phyloP scores from a whole-genome alignment of 2,888 invertebrate species.

The Steinernema scapterisci region DNA sequence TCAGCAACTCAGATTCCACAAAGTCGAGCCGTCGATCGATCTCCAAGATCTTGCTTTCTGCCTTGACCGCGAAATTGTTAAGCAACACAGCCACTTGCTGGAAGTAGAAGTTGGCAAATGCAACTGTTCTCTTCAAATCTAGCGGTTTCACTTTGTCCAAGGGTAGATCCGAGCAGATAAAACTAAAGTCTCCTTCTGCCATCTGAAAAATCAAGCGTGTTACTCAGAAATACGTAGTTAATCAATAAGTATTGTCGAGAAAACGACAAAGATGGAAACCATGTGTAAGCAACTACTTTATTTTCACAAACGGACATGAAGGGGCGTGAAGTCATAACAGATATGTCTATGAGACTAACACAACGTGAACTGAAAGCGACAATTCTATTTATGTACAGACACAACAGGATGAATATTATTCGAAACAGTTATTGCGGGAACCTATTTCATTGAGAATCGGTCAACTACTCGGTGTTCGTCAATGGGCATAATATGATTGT shows the following conservation, averaged over 20 bases:
- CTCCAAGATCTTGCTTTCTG: conserved; percentile 35
- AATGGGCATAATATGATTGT: conserved; percentile 18
- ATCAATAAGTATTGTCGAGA: background rate
- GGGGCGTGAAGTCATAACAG: background rate
- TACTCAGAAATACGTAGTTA: background rate
- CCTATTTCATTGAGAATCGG: background rate
- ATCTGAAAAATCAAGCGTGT: background rate
- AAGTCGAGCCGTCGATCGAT: conserved; percentile 34
- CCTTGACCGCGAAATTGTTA: conserved; percentile 34
- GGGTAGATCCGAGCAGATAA: conserved; percentile 45
- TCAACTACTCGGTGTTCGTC: conserved; percentile 13
- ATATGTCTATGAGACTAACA: no score
- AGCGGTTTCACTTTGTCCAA: conserved; percentile 39
- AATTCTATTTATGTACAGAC: background rate
- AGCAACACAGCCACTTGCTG: conserved; percentile 38
- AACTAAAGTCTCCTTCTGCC: conserved; percentile 39
- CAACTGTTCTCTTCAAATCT: conserved; percentile 37
- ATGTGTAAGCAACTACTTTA: background rate
- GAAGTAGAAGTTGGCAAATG: conserved; percentile 39
- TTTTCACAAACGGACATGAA: background rate
- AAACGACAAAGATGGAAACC: background rate
- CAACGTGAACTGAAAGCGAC: no score
- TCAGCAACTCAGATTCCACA: conserved; percentile 34
- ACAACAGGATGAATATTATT: background rate
- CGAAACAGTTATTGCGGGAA: background rate